Evolutionary conservation across 2,888 invertebrate genomes (phyloP).

Genomic region (Drepanosiphum platanoidis): DNA sequence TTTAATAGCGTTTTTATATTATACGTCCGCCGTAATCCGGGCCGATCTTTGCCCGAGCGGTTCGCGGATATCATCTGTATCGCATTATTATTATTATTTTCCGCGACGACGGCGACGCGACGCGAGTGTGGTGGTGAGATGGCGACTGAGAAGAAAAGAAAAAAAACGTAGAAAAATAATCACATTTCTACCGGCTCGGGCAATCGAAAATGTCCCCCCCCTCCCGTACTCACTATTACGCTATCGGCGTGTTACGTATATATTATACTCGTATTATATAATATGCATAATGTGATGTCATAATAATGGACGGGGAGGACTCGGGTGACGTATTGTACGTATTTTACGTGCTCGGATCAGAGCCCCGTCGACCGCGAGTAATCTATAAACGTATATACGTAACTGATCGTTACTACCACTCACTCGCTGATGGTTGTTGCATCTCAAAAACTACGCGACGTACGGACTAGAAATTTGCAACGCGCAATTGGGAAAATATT

Average conservation of each 20-base stretch:
- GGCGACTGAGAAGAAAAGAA: not conserved
- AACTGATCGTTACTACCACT: no score
- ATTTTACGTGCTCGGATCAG: no score
- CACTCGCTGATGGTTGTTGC: no score
- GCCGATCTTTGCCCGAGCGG: not conserved
- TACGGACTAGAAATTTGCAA: no score
- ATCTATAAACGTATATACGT: no score
- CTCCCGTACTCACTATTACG: not conserved
- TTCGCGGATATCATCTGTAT: not conserved
- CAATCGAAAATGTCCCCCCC: no score
- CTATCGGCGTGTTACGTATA: no score
- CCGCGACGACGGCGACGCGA: not conserved
- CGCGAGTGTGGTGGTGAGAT: not conserved
- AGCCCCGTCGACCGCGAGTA: no score
- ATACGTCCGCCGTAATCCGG: constrained; percentile 7
- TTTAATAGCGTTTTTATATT: no score
- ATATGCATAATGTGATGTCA: not conserved
- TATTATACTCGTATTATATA: not conserved
- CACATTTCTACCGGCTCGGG: not conserved
- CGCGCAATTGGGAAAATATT: no score
- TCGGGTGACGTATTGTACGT: no score
- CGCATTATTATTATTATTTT: not conserved
- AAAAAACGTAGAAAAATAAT: not conserved
- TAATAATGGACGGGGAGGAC: not conserved
- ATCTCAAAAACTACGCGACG: no score